Conservation (phyloP, 2,888 invertebrate species). For the Volucella bombylans region DNA sequence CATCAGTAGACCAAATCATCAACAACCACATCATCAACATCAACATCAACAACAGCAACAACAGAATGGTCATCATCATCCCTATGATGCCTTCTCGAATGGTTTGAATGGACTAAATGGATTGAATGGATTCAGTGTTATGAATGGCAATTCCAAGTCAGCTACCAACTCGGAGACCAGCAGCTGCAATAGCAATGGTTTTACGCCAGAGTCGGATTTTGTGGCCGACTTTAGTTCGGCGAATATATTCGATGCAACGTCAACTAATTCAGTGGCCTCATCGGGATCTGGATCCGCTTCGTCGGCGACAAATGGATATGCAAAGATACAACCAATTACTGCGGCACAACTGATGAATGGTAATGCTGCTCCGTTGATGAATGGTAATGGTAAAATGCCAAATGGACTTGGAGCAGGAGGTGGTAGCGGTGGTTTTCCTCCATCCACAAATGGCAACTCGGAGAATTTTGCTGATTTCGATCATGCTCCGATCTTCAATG, state of each 20-base stretch:
- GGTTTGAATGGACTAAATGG: slow-evolving; percentile 77
- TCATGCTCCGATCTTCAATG: slow-evolving; percentile 87
- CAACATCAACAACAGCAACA: slow-evolving; percentile 42
- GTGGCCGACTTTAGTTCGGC: slow-evolving; percentile 89
- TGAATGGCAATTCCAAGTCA: slow-evolving; percentile 71
- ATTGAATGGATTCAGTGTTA: slow-evolving; percentile 74
- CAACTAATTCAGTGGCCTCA: slow-evolving; percentile 77
- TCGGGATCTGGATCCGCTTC: slow-evolving; percentile 78
- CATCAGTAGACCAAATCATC: slow-evolving; percentile 79
- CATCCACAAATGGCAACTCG: slow-evolving; percentile 76
- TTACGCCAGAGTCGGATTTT: slow-evolving; percentile 84
- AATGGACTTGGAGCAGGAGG: slow-evolving; percentile 43
- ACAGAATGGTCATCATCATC: slow-evolving; percentile 75
- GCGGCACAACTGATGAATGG: slow-evolving; percentile 75
- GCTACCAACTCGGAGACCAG: slow-evolving; percentile 80
- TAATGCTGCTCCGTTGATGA: slow-evolving; percentile 67
- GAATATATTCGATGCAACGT: slow-evolving; percentile 87
- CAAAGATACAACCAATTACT: slow-evolving; percentile 80
- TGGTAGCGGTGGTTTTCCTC: slow-evolving; percentile 54
- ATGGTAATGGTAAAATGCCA: slow-evolving; percentile 50
- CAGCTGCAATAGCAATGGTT: slow-evolving; percentile 81
- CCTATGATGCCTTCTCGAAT: slow-evolving; percentile 77
- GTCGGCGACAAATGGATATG: slow-evolving; percentile 80
- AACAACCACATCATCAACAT: slow-evolving; percentile 73
- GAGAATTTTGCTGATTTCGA: slow-evolving; percentile 88